These are phyloP conservation scores for Synergus japonicus DNA, from an alignment of 2,888 invertebrate genomes.

Conservation along the genomic window DNA sequence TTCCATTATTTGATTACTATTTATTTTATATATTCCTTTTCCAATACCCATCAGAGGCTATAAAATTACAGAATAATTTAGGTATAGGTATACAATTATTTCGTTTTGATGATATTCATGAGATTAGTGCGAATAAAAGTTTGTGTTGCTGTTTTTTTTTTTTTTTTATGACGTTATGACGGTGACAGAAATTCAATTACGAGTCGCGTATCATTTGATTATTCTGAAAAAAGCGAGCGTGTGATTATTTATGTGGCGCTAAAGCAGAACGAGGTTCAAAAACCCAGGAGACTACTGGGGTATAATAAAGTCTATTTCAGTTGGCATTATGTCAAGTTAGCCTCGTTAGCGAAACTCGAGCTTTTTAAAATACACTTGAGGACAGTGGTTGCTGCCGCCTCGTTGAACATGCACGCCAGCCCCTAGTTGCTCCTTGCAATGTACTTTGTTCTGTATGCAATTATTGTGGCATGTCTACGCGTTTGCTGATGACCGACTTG, in stretches of 20 bases:
- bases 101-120: neutral
- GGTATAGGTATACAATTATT: too few species aligned
- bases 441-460: slow-evolving; percentile 58
- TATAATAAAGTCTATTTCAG: slow-evolving; percentile 75
- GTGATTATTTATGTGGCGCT: slow-evolving; percentile 27
- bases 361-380: slow-evolving; percentile 66
- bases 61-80: neutral
- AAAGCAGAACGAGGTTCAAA: slow-evolving; percentile 32
- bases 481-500: slow-evolving; percentile 53
- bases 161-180: neutral
- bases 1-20: slow-evolving; percentile 1
- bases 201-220: slow-evolving; percentile 19
- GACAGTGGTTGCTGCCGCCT: slow-evolving; percentile 71
- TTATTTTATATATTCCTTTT: slow-evolving; percentile 1
- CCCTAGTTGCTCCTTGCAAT: slow-evolving; percentile 53
- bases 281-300: slow-evolving; percentile 35
- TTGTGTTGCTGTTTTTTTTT: neutral
- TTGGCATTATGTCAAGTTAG: slow-evolving; percentile 77
- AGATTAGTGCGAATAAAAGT: neutral
- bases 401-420: slow-evolving; percentile 74
- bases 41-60: neutral
- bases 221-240: slow-evolving; percentile 15
- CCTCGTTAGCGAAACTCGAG: slow-evolving; percentile 71
- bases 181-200: neutral
- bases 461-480: slow-evolving; percentile 53